phyloP scores from a whole-genome alignment of 2,113 vertebrate species.

The Hassar affinis region DNA sequence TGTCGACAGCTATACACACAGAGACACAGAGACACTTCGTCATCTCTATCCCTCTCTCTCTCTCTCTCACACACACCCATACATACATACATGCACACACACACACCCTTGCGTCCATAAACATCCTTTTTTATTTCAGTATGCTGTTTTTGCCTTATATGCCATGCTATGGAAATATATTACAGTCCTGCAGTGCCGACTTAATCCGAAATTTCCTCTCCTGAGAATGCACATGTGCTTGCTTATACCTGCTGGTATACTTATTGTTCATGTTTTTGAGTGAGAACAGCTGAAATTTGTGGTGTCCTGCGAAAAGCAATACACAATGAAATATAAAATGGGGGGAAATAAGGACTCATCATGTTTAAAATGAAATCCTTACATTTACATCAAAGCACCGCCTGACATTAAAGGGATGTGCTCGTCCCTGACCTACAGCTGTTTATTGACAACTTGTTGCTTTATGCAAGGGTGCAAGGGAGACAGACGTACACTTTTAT shows the following conservation, averaged over 20 bases:
- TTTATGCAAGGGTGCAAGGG: neutral
- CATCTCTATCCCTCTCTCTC: neutral
- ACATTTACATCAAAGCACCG: neutral
- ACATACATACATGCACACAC: conserved; percentile 13
- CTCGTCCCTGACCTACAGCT: neutral
- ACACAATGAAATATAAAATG: neutral
- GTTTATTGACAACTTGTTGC: neutral
- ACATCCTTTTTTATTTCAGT: conserved; percentile 1
- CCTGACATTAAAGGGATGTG: neutral
- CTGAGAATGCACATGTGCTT: neutral
- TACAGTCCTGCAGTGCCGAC: neutral
- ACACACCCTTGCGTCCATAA: neutral
- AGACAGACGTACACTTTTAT: neutral
- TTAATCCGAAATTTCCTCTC: neutral
- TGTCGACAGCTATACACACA: conserved; percentile 23
- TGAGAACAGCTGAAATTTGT: neutral
- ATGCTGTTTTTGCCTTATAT: neutral
- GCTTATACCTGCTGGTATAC: neutral
- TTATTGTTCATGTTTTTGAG: neutral
- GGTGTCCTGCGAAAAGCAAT: neutral
- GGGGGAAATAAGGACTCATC: too few relatives aligned
- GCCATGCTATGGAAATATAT: neutral
- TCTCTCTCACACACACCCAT: neutral
- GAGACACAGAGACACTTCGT: conserved; percentile 21
- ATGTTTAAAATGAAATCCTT: neutral